Conservation (phyloP, 2,797 vertebrate genomes). For the Echiichthys vipera region DNA sequence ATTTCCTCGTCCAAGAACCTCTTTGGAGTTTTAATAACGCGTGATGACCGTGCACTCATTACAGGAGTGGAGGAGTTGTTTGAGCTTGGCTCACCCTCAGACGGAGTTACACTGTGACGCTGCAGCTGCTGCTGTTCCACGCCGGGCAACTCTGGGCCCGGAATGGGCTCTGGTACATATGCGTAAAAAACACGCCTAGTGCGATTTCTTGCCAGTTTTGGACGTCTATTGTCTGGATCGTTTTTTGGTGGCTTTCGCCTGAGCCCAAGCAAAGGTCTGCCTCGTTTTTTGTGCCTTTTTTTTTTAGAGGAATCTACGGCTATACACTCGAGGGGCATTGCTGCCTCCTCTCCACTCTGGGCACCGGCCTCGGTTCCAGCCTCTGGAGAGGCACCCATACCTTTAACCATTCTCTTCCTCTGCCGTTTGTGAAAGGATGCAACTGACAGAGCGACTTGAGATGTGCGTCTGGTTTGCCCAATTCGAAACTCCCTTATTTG, state of each 20-base stretch:
- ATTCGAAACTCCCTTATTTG: conserved; percentile 43
- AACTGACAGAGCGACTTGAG: conserved; percentile 45
- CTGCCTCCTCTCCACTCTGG: conserved; percentile 67
- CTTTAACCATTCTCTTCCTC: conserved; percentile 56
- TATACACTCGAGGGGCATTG: conserved; percentile 55
- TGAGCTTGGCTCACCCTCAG: conserved; percentile 58
- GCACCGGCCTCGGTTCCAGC: conserved; percentile 59
- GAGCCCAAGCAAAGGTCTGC: conserved; percentile 67
- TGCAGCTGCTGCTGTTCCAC: conserved; percentile 32
- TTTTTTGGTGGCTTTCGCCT: conserved; percentile 48
- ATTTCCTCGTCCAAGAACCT: conserved; percentile 90
- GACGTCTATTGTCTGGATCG: neutral
- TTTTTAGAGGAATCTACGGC: conserved; percentile 37
- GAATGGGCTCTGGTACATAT: conserved; percentile 56
- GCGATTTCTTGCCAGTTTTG: conserved; percentile 41
- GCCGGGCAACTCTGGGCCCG: neutral
- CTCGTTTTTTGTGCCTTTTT: conserved; percentile 31
- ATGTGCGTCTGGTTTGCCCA: conserved; percentile 33
- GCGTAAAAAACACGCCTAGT: conserved; percentile 67
- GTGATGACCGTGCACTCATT: conserved; percentile 88
- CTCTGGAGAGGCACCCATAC: conserved; percentile 63
- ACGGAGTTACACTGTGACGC: conserved; percentile 45
- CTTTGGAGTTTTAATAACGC: conserved; percentile 91
- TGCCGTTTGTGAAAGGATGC: conserved; percentile 61
- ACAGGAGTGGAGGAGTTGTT: conserved; percentile 79